Evolutionary conservation across 2,888 invertebrate species (phyloP), one percentile per base, ranked within the genome.

Genomic region (Sialis fuliginosa): DNA sequence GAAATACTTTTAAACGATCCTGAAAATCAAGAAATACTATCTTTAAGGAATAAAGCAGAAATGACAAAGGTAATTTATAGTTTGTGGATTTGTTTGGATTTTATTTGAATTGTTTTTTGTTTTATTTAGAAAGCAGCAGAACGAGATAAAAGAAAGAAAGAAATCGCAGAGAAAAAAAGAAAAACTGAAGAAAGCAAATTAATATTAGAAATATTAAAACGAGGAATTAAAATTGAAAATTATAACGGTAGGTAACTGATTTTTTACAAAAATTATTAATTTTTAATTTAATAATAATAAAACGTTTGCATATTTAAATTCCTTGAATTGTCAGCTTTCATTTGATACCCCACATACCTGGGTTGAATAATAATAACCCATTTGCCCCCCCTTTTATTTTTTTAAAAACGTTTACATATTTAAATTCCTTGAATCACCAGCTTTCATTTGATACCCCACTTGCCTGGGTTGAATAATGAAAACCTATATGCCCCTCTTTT

Each of bases 1-100:
- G 70, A 72, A 54, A 70, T 83, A 44, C 62, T 88, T 6, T 65
- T 71, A 55, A 62, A 64, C n/a, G 65, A 75, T 44, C 62, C 71
- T 1, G 66, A 70, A 8, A 70, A 81, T 54, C 67, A 71, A 53
- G 72, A 74, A 45, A 66, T 75, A 1, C 56, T 67, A 39, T 67
- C 71, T 6, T 57, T 81, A 13, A 65, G 72, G 54, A 65, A 68
- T 44, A 70, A 73, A 47, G 73, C 75, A 45, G 60, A 71, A 22
- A 62, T 62, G 49, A 62, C 62, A 42, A 64, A 66, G 62, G 73
- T 73, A 62, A 56, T 48, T 47, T 45, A 39, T 43, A 5, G 13
- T 6, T 44, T 4, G 22, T 22, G 4, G 2, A 22, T n/a, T n/a
- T 22, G 22, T 22, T 2, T 22, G 22, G 2, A 4, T 22, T 22